These are phyloP conservation scores for Drosophila ananassae DNA, from an alignment of 1,140 invertebrate genomes.

Conservation along the genomic window DNA sequence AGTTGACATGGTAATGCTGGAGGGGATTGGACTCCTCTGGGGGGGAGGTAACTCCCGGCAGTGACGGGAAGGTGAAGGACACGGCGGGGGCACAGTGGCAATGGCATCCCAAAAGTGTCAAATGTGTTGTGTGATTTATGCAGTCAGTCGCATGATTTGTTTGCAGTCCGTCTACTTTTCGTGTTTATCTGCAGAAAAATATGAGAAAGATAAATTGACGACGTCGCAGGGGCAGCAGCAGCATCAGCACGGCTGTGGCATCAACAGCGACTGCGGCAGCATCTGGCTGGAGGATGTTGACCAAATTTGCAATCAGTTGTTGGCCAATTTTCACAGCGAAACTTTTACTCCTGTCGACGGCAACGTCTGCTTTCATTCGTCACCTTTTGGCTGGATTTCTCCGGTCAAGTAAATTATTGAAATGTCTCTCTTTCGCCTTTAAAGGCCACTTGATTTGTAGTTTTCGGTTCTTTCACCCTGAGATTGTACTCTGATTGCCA, in stretches of 20 bases:
- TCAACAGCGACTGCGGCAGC: neutral
- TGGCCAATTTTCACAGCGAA: slow-evolving; percentile 68
- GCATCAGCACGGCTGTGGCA: neutral
- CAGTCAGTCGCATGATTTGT: slow-evolving; percentile 82
- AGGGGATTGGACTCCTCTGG: neutral
- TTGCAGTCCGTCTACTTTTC: slow-evolving; percentile 80
- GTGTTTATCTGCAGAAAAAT: slow-evolving; percentile 80
- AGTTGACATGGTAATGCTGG: slow-evolving; percentile 43
- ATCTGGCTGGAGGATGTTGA: slow-evolving; percentile 19
- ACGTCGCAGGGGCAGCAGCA: slow-evolving; percentile 24
- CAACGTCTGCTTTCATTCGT: slow-evolving; percentile 69
- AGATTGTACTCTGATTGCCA: slow-evolving; percentile 1
- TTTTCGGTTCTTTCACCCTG: neutral
- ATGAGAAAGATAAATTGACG: slow-evolving; percentile 82
- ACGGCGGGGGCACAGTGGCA: slow-evolving; percentile 16
- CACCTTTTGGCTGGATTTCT: slow-evolving; percentile 60
- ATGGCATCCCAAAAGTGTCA: slow-evolving; percentile 81
- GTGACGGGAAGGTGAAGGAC: neutral
- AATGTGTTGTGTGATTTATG: slow-evolving; percentile 82
- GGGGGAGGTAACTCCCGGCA: neutral
- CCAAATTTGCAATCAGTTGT: slow-evolving; percentile 67
- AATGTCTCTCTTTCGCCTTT: slow-evolving; percentile 30
- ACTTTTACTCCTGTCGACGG: slow-evolving; percentile 69
- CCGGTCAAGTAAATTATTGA: slow-evolving; percentile 49
- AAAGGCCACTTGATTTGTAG: slow-evolving; percentile 12